Evolutionary conservation across 2,888 invertebrate genomes (phyloP).

Genomic region (Drosophila mimetica): DNA sequence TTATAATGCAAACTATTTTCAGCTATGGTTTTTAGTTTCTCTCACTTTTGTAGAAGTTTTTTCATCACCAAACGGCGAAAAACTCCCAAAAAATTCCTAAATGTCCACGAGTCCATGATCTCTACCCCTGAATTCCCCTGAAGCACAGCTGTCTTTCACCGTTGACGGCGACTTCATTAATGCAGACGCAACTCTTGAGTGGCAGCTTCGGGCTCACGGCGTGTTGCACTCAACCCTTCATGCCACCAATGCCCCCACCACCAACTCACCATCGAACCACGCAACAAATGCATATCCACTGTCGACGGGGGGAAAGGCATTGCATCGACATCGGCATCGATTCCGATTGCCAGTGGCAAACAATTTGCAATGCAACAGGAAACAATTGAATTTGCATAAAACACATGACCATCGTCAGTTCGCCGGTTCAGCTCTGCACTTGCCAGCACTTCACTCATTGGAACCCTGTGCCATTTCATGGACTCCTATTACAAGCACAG

Average conservation of each 20-base stretch:
- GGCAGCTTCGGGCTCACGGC: conserved; percentile 24
- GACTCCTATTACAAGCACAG: conserved; percentile 16
- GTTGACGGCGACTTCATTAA: conserved; percentile 37
- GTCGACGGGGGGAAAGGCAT: neutral
- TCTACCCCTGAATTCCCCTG: neutral
- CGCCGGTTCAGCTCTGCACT: conserved; percentile 13
- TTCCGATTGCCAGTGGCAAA: conserved; percentile 47
- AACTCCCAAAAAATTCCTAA: too few species aligned
- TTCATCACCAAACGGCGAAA: neutral
- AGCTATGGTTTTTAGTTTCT: too few species aligned
- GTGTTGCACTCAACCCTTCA: conserved; percentile 1
- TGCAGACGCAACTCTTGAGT: conserved; percentile 35
- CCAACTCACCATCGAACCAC: conserved; percentile 11
- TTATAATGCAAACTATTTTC: too few species aligned
- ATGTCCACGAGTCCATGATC: neutral
- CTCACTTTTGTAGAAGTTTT: too few species aligned
- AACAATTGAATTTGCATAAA: conserved; percentile 78
- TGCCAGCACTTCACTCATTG: conserved; percentile 35
- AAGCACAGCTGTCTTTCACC: neutral
- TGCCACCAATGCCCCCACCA: neutral
- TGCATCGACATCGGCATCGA: conserved; percentile 18
- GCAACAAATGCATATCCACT: conserved; percentile 47
- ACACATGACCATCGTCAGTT: conserved; percentile 65
- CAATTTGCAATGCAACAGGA: conserved; percentile 76
- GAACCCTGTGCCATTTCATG: conserved; percentile 14